Evolutionary conservation across 2,888 invertebrate genomes (phyloP).

Genomic region (Nowickia ferox): DNA sequence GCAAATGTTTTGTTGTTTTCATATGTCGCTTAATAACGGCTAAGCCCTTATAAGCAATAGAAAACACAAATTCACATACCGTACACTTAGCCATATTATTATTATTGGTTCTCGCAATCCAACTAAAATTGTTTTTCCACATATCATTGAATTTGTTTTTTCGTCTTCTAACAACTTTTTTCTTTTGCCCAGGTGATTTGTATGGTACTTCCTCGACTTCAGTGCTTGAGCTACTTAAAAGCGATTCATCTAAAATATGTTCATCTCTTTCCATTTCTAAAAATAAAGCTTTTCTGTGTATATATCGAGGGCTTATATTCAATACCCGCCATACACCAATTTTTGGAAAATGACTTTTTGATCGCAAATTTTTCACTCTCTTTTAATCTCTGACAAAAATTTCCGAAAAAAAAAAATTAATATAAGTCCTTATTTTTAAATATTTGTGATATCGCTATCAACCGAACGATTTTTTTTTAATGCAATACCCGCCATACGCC

Average conservation of each 20-base stretch:
- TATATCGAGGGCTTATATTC: too few relatives aligned
- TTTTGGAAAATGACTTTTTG: too few relatives aligned
- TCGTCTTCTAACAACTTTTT: neutral
- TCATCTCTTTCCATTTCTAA: neutral
- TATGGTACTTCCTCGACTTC: neutral
- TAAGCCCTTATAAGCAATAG: neutral
- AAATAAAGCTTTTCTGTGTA: too few relatives aligned
- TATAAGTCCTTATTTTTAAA: too few relatives aligned
- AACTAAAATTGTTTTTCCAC: neutral
- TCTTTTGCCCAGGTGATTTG: neutral
- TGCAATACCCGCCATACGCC: too few relatives aligned
- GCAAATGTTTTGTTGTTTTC: too few relatives aligned
- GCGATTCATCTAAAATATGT: neutral
- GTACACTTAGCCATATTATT: neutral
- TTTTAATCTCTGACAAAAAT: too few relatives aligned
- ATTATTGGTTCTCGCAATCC: neutral
- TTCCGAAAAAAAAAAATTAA: too few relatives aligned
- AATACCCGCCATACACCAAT: too few relatives aligned
- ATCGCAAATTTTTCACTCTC: too few relatives aligned
- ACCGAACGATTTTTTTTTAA: too few relatives aligned
- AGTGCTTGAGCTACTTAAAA: neutral
- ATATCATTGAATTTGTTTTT: neutral
- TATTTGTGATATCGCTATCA: too few relatives aligned
- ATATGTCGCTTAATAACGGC: constrained; percentile 26
- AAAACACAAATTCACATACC: neutral